A percentile compares a stretch with the other conserved stretches of the same genome.
Conservation (phyloP, 2,797 vertebrate genomes). For the Salmo trutta region DNA sequence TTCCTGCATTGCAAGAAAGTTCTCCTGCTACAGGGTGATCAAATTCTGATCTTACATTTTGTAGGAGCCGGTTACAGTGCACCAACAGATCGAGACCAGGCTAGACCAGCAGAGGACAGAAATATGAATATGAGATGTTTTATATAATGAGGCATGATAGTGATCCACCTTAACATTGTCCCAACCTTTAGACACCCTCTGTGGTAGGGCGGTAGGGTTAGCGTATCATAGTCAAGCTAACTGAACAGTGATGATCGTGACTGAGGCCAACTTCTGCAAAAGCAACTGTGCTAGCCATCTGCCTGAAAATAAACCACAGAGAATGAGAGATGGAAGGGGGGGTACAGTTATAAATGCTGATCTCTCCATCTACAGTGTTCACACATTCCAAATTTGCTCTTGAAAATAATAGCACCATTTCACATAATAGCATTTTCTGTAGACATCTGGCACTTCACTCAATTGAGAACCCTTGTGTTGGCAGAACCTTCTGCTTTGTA, state of each 20-base stretch:
- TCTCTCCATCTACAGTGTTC: background rate
- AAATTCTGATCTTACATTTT: too few relatives aligned
- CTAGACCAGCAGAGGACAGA: background rate
- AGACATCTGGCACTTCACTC: background rate
- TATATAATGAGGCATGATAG: background rate
- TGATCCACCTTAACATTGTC: conserved; percentile 3
- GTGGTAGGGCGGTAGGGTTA: background rate
- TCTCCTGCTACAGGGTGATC: too few relatives aligned
- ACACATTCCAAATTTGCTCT: background rate
- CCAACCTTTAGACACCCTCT: background rate
- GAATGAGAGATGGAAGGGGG: background rate
- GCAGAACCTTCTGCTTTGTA: background rate
- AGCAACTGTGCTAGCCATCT: conserved; percentile 33
- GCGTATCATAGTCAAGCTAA: conserved; percentile 12
- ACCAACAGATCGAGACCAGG: background rate
- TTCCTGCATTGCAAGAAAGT: too few relatives aligned
- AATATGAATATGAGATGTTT: background rate
- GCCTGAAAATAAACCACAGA: background rate
- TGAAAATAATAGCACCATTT: conserved; percentile 10
- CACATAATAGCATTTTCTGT: background rate
- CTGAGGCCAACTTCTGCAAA: conserved; percentile 24
- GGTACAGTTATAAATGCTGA: background rate
- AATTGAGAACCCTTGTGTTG: background rate
- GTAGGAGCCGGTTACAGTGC: background rate
- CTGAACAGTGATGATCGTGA: conserved; percentile 16